Percentiles rank a stretch among this genome's conserved stretches.
Evolutionary conservation across 2,797 vertebrate genomes (phyloP).

Genomic region (Decapterus maruadsi): DNA sequence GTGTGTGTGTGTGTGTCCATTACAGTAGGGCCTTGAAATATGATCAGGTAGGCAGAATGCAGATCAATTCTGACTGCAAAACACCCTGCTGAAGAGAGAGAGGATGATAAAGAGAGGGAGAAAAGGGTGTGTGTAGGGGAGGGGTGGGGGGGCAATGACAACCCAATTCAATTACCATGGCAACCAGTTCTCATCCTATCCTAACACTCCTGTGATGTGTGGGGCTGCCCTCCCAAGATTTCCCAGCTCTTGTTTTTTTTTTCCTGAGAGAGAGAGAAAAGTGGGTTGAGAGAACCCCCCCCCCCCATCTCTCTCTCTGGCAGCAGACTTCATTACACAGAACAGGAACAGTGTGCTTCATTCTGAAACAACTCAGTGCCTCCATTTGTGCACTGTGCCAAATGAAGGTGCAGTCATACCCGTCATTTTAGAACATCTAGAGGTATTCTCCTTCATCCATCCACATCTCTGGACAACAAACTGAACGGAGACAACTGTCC

Average conservation of each 20-base stretch:
- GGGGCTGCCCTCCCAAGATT: constrained; percentile 45
- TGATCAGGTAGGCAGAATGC: constrained; percentile 43
- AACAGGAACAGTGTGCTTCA: not conserved
- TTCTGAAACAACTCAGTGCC: not conserved
- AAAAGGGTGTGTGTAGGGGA: not conserved
- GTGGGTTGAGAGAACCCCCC: not conserved
- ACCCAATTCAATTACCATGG: constrained; percentile 72
- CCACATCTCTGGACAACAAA: too few relatives aligned
- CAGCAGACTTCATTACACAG: not conserved
- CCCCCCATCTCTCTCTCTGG: not conserved
- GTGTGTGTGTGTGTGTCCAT: constrained; percentile 13
- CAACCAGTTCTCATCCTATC: constrained; percentile 68
- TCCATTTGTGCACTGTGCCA: not conserved
- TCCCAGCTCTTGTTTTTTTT: constrained; percentile 28
- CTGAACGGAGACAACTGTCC: too few relatives aligned
- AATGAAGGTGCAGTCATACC: too few relatives aligned
- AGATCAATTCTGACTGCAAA: constrained; percentile 40
- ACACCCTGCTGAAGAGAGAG: not conserved
- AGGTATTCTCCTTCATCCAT: too few relatives aligned
- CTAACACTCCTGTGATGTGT: constrained; percentile 10
- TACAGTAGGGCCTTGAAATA: constrained; percentile 8
- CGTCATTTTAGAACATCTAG: too few relatives aligned
- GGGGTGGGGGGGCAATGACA: not conserved
- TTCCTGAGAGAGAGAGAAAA: constrained; percentile 13
- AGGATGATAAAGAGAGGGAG: not conserved